Evolutionary conservation across 2,113 vertebrate genomes (phyloP).

Genomic region (Hippopotamus amphibius): DNA sequence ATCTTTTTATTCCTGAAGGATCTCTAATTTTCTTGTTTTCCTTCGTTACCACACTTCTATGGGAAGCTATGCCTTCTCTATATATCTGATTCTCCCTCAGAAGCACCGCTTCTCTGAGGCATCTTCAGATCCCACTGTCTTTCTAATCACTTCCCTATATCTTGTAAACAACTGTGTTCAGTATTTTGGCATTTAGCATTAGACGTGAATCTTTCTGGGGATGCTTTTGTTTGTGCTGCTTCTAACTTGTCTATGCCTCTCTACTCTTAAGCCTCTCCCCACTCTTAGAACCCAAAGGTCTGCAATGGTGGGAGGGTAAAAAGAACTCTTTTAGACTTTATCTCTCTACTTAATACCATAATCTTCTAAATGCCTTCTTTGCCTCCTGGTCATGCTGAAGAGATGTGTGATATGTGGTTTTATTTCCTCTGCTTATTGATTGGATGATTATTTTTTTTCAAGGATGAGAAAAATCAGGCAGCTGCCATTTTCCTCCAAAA

Average conservation of each 20-base stretch:
- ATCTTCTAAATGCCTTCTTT: not conserved
- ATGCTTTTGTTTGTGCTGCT: not conserved
- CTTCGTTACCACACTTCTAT: not conserved
- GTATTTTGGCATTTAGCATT: no score
- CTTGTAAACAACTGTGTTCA: not conserved
- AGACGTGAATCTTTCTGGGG: not conserved
- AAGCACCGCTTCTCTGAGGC: not conserved
- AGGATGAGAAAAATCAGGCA: not conserved
- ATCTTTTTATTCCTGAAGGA: not conserved
- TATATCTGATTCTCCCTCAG: not conserved
- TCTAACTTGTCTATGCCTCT: not conserved
- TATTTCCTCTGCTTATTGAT: not conserved
- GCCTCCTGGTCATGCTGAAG: not conserved
- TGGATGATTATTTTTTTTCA: not conserved
- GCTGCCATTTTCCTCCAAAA: not conserved
- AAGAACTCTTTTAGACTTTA: not conserved
- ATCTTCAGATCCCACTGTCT: not conserved
- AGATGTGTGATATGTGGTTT: not conserved
- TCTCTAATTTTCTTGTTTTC: not conserved
- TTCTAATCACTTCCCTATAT: not conserved
- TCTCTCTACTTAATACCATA: not conserved
- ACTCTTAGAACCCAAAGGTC: not conserved
- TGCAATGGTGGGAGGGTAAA: not conserved
- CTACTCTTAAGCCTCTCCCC: not conserved
- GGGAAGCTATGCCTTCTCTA: not conserved